Base-by-base conservation (phyloP, 2,113 vertebrate genomes). In the Mesembrinibis cayennensis region DNA sequence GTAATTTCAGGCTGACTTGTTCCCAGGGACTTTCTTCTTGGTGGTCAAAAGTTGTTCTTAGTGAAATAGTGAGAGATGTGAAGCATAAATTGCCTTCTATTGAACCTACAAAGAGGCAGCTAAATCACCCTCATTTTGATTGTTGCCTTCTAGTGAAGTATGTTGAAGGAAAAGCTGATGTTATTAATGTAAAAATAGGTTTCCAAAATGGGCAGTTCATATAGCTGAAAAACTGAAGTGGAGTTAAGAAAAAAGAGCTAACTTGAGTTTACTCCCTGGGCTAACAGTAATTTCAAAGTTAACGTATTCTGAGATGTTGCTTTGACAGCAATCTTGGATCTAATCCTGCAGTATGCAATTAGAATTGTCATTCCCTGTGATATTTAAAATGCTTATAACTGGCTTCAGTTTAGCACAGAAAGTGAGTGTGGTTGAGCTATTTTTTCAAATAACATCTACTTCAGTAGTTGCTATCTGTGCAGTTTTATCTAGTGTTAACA, bases 251-350 rank as follows among this genome's bases (percentile, higher is more conserved):
- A 44, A 73, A 71, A 56, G 49, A 82, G 13, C 21, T 78, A 86
- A 66, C 59, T 71, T 44, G 63, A 84, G 16, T 95, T 95, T 93
- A 63, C 49, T 94, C 23, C 23, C 34, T 93, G 44, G n/a, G 21
- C 70, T 94, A 96, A 74, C 34, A 69, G 47, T 52, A 84, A 89
- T 95, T 96, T 95, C 70, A 49, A 93, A 96, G 73, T 91, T 89
- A 95, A 89, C 16, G 0, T 65, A 44, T 91, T 91, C 78, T 76
- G 73, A 82, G 77, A 84, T 53, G 89, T 93, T 96, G 86, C 90
- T 97, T 95, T 97, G 89, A 92, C 86, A 93, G 92, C 56, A 76
- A 13, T 89, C 81, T 89, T 81, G 29, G 65, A 91, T 97, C 85
- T 93, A 87, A 87, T 94, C 71, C 76, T 76, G 61, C 67, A 90